Base-by-base conservation (phyloP, 1,140 invertebrate species). In the Drosophila truncata region DNA sequence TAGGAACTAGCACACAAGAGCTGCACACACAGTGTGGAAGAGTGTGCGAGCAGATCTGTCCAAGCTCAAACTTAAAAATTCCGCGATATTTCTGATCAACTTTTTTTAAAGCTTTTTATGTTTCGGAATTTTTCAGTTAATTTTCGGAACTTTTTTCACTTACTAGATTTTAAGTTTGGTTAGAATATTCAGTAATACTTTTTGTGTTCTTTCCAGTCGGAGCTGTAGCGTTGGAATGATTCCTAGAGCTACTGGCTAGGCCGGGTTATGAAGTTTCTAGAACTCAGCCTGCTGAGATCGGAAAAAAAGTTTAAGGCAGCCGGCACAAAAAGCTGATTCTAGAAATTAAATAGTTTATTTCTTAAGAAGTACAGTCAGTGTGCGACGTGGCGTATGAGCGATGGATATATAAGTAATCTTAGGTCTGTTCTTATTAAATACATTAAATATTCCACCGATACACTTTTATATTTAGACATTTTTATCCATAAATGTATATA, bases 381-480 rank as follows among this genome's bases (percentile, higher is more conserved):
- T 54, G 47, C 66, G 37, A 66, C 31, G 25, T 37, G 66, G 44
- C 57, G 57, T 67, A 67, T 67, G 41, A 46, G 41, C 37, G 23
- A 69, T 46, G 25, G 4, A 42, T 20, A 18, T 4, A 41, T 3
- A 41, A 39, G 6, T 16, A 9, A 39, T 16, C 14, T 39, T n/a
- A 8, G 4, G 6, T 18, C n/a, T 20, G 11, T 42, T 6, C 13
- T 42, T 20, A 13, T 42, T 13, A 20, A 23, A 10, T 11, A 44
- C 13, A 7, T 23, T 23, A 14, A 14, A 14, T 4, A 44, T 44
- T 23, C 2, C 41, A 5, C 9, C 11, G 4, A 42, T 18, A 25
- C 25, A 25, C 25, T 25, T 25, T 4, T 25, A 2, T 25, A 4
- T 25, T 25, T 25, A 25, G 25, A 31, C 9, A 31, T 31, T 31